Evolutionary conservation across 1,140 invertebrate species (phyloP).

Genomic region (Macrobrachium nipponense): DNA sequence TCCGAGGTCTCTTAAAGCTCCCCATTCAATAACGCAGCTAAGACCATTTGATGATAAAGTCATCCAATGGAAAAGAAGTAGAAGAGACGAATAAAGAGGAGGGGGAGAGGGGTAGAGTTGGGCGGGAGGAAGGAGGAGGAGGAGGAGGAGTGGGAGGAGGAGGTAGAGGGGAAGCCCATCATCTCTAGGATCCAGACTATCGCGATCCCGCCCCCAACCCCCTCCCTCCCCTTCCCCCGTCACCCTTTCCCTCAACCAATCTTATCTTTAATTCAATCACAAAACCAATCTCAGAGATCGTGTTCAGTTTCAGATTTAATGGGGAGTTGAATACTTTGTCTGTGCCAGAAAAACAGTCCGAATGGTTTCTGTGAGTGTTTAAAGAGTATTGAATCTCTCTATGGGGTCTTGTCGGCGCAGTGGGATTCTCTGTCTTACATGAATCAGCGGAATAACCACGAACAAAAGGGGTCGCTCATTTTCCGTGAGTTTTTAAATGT

Average conservation of each 20-base stretch:
- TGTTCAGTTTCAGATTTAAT: slow-evolving; percentile 55
- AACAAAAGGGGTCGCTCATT: slow-evolving; percentile 22
- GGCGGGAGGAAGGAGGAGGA: not conserved
- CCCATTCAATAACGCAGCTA: too few relatives aligned
- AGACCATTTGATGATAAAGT: not conserved
- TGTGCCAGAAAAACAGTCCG: slow-evolving; percentile 42
- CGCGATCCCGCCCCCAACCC: not conserved
- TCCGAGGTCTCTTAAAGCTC: too few relatives aligned
- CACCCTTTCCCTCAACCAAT: slow-evolving; percentile 9
- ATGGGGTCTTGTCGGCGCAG: slow-evolving; percentile 53
- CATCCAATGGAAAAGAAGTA: not conserved
- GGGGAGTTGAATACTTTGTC: slow-evolving; percentile 31
- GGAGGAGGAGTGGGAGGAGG: not conserved
- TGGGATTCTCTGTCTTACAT: slow-evolving; percentile 48
- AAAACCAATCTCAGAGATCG: slow-evolving; percentile 50
- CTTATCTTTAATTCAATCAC: slow-evolving; percentile 60
- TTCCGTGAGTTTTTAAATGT: slow-evolving; percentile 22
- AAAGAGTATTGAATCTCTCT: slow-evolving; percentile 58
- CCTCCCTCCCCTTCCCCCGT: not conserved
- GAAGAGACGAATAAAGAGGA: not conserved
- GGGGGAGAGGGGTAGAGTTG: not conserved
- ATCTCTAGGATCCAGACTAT: not conserved
- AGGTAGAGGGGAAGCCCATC: not conserved
- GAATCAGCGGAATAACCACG: slow-evolving; percentile 44
- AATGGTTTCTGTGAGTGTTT: slow-evolving; percentile 59